Base-by-base conservation (phyloP, 2,888 invertebrate genomes). In the Linyphia triangularis region DNA sequence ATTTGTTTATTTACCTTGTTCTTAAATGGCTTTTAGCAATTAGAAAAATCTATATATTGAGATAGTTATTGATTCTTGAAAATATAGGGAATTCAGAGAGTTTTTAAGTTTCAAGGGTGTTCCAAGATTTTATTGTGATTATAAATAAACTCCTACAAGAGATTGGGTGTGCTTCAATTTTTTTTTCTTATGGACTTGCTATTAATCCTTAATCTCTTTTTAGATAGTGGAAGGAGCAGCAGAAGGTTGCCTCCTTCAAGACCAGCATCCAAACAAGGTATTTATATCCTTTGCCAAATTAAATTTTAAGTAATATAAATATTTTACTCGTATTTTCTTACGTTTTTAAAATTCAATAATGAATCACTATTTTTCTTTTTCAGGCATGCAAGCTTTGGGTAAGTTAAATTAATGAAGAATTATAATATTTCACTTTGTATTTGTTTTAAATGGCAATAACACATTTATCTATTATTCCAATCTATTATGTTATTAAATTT, bases 351-450 rank as follows among this genome's bases (percentile, higher is more conserved):
- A 26, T 63, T 61, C n/a, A 69, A 63, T 77, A 67, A 77, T 7
- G 16, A 13, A 40, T 59, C 59, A 37, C 28, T 67, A 9, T 43
- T 51, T 30, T 69, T 69, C 10, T 6, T 22, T 72, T 33, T 59
- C 28, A 85, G 89, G 89, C 69, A 89, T 89, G 89, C 89, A 89
- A 65, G 85, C 77, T 26, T 82, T 89, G 51, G 85, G 89, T 85
- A 51, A 85, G 85, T 30, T 30, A 13, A 4, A 24, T 22, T 28
- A 3, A 10, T 69, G 1, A 16, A 33, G 10, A 22, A 37, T 33
- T 33, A 69, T 22, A 6, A 10, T 2, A 7, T 67, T 16, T 67
- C 30, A 16, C n/a, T 67, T n/a, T 67, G 13, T 19, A 67, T n/a
- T n/a, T n/a, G n/a, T n/a, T n/a, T n/a, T n/a, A n/a, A n/a, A n/a